These are phyloP conservation scores for Tangara arthus DNA, from an alignment of 2,797 vertebrate genomes.

Conservation along the genomic window DNA sequence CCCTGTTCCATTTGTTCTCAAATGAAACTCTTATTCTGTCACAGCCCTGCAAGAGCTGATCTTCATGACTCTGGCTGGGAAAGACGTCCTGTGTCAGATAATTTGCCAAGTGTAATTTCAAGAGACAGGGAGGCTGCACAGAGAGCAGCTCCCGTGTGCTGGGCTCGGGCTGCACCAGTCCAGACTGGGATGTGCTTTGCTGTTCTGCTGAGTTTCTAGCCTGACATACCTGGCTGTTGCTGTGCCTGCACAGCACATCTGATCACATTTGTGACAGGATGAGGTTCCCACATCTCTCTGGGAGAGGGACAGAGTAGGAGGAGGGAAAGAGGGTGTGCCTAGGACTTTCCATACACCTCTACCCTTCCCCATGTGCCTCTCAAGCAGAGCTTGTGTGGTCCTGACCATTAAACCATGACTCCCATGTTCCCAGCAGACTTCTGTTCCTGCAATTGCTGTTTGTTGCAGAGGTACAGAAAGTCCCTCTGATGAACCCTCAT, in stretches of 20 bases:
- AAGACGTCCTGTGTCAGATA: not conserved
- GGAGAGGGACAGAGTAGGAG: not conserved
- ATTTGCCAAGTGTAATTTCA: not conserved
- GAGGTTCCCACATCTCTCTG: not conserved
- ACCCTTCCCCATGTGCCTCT: not conserved
- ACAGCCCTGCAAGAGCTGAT: not conserved
- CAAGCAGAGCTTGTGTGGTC: not conserved
- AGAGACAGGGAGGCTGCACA: not conserved
- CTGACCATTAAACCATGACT: not conserved
- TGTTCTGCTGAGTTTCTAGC: not conserved
- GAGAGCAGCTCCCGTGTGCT: rapidly evolving
- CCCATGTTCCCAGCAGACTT: not conserved
- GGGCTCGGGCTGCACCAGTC: rapidly evolving
- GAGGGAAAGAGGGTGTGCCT: not conserved
- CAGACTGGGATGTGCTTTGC: not conserved
- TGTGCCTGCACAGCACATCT: not conserved
- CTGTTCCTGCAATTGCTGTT: not conserved
- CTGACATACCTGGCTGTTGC: not conserved
- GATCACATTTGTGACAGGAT: rapidly evolving
- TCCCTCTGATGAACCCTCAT: not conserved
- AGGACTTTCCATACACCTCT: not conserved
- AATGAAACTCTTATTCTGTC: not conserved
- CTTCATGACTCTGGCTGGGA: not conserved
- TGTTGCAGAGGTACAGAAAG: not conserved
- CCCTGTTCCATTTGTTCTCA: not conserved